A percentile compares a stretch with the other conserved stretches of the same genome.
phyloP scores from a whole-genome alignment of 2,113 vertebrate genomes.

The Zapornia atra region DNA sequence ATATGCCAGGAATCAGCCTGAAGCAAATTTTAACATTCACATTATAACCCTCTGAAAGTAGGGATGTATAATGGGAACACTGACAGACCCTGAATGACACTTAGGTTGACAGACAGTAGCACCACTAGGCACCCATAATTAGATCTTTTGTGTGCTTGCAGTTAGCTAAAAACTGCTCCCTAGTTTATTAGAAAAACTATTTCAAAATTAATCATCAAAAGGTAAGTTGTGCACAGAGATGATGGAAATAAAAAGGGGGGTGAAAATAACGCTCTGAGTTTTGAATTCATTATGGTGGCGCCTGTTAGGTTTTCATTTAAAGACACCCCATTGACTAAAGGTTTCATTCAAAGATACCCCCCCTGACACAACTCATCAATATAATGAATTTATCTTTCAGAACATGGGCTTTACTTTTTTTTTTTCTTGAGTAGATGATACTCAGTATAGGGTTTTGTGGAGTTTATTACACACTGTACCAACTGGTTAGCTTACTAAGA shows the following conservation, averaged over 20 bases:
- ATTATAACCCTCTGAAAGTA: constrained; percentile 63
- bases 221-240: constrained; percentile 22
- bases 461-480: constrained; percentile 3
- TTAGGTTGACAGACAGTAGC: constrained; percentile 44
- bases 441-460: not conserved
- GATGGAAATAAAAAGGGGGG: constrained; percentile 22
- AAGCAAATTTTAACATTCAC: constrained; percentile 64
- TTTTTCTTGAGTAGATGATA: not conserved
- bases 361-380: not conserved
- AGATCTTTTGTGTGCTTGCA: constrained; percentile 68
- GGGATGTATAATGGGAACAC: constrained; percentile 40
- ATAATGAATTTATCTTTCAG: constrained; percentile 18
- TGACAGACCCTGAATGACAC: constrained; percentile 50
- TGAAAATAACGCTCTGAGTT: not conserved
- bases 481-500: not conserved
- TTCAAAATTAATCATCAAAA: constrained; percentile 54
- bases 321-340: not conserved
- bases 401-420: constrained; percentile 24
- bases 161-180: constrained; percentile 43
- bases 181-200: constrained; percentile 55
- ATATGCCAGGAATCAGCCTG: constrained; percentile 60
- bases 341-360: not conserved
- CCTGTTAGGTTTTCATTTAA: constrained; percentile 12
- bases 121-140: constrained; percentile 66
- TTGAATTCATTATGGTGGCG: not conserved